Conservation (phyloP, 1,140 invertebrate species). For the Saccostrea glomerata region DNA sequence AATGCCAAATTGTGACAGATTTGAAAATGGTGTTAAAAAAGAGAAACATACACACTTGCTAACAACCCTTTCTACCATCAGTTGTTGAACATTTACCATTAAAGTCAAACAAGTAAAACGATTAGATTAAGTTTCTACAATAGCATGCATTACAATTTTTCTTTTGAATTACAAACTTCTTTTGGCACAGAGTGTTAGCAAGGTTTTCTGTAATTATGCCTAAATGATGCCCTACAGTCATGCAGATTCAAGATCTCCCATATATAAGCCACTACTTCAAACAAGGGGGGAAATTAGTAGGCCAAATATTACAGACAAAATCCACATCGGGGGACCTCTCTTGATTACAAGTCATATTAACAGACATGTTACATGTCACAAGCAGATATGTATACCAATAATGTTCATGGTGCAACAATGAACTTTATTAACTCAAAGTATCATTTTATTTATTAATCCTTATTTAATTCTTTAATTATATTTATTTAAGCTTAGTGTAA, state of each 20-base stretch:
- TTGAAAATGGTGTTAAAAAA: conserved; percentile 36
- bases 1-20: conserved; percentile 36
- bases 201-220: conserved; percentile 8
- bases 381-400: conserved; percentile 28
- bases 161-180: not conserved
- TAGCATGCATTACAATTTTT: not conserved
- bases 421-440: not conserved
- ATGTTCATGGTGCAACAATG: not conserved
- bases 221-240: conserved; percentile 30
- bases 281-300: conserved; percentile 30
- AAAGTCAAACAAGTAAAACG: too few relatives aligned
- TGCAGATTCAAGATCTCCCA: conserved; percentile 35
- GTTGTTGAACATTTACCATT: not conserved
- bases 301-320: conserved; percentile 29
- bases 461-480: too few relatives aligned
- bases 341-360: conserved; percentile 16
- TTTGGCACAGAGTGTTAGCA: not conserved
- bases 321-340: conserved; percentile 14
- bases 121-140: not conserved
- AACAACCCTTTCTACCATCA: not conserved
- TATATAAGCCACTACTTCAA: conserved; percentile 38
- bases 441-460: too few relatives aligned
- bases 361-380: conserved; percentile 20
- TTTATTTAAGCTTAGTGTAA: too few relatives aligned
- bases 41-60: conserved; percentile 23